These are phyloP conservation scores for Battus philenor DNA, from an alignment of 1,140 invertebrate species.

Conservation along the genomic window DNA sequence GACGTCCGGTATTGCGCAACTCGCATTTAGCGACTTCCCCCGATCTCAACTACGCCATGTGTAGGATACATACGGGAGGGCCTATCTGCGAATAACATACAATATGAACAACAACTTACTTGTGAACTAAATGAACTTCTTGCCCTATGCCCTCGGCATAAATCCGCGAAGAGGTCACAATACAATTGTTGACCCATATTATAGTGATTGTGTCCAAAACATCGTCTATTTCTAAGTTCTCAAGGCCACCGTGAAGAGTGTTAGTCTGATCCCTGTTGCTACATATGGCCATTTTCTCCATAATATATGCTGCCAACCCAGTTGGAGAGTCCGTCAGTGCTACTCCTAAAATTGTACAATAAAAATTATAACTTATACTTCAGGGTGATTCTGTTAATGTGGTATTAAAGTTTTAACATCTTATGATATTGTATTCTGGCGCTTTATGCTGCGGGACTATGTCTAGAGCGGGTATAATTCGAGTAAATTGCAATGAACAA, in stretches of 20 bases:
- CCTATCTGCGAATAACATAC: too few species aligned
- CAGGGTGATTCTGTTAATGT: too few species aligned
- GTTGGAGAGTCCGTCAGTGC: slow-evolving; percentile 82
- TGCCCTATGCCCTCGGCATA: slow-evolving; percentile 80
- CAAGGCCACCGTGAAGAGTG: slow-evolving; percentile 84
- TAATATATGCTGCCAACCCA: slow-evolving; percentile 87
- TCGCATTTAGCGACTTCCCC: too few species aligned
- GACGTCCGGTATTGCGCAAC: too few species aligned
- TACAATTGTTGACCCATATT: slow-evolving; percentile 87
- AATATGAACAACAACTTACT: slow-evolving; percentile 31
- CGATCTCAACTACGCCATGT: too few species aligned
- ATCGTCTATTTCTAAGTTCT: slow-evolving; percentile 82
- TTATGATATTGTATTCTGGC: too few species aligned
- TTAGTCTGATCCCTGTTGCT: slow-evolving; percentile 79
- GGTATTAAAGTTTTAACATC: too few species aligned
- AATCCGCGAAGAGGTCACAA: slow-evolving; percentile 84
- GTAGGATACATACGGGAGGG: too few species aligned
- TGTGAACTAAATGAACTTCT: slow-evolving; percentile 37
- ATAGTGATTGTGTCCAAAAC: slow-evolving; percentile 93
- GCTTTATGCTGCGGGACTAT: too few species aligned
- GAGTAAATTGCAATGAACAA: too few species aligned
- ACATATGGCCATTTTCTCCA: slow-evolving; percentile 91
- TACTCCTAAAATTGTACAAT: slow-evolving; percentile 77
- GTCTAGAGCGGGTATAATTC: too few species aligned
- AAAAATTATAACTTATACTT: too few species aligned